These are phyloP conservation scores for Ophioderma brevispina DNA, from an alignment of 35 echinoderm and acorn worm species.

Conservation along the genomic window DNA sequence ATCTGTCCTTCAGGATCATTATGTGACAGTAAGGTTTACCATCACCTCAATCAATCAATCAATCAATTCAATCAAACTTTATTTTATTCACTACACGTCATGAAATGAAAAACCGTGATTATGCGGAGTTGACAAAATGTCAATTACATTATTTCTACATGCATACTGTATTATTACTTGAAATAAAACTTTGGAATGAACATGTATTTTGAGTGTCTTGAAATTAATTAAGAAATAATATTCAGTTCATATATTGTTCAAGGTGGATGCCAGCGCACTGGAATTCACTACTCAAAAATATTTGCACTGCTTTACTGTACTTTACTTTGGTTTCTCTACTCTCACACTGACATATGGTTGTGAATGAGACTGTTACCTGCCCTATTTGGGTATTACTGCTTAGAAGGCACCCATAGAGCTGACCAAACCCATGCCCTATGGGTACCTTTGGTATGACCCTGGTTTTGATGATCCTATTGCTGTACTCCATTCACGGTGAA, in stretches of 20 bases:
- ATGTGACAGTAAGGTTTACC: conserved; percentile 84
- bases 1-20: conserved; percentile 87
- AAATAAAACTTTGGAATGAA: neutral
- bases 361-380: conserved; percentile 84
- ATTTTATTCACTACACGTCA: neutral
- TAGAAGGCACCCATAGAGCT: conserved; percentile 68
- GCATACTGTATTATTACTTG: neutral
- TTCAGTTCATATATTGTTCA: no score
- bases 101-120: neutral
- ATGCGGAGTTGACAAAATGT: neutral
- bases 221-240: no score
- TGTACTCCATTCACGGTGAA: conserved; percentile 86
- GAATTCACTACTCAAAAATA: no score
- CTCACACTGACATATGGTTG: conserved; percentile 65
- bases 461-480: conserved; percentile 61
- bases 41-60: no score
- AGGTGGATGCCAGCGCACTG: no score
- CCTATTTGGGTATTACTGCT: conserved; percentile 87
- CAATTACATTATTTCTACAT: no score
- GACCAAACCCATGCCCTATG: conserved; percentile 86
- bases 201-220: no score
- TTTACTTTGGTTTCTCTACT: no score
- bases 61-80: no score
- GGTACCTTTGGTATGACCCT: conserved; percentile 90
- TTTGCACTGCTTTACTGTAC: no score